Evolutionary conservation across 2,113 vertebrate genomes (phyloP).

Genomic region (Psilopsiagon aymara): DNA sequence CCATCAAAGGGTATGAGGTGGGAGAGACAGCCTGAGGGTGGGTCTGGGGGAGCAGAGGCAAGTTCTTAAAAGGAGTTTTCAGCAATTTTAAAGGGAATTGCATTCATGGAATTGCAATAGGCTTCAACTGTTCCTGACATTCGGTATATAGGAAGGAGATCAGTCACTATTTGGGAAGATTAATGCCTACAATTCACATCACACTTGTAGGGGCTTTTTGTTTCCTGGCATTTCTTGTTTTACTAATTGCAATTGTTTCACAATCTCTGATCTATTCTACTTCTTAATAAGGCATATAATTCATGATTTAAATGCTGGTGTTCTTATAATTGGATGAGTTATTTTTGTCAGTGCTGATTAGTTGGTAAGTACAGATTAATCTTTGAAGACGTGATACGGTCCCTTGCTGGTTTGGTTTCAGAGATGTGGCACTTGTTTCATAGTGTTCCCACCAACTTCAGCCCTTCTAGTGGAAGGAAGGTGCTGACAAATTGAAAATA

Average conservation of each 20-base stretch:
- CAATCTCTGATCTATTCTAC: conserved; percentile 31
- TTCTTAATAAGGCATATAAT: conserved; percentile 53
- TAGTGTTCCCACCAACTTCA: not conserved
- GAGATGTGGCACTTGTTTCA: not conserved
- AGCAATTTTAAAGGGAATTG: not conserved
- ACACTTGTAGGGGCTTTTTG: not conserved
- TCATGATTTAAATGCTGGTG: not conserved
- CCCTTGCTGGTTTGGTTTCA: not conserved
- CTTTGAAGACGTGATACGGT: not conserved
- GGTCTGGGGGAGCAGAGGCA: fast-evolving
- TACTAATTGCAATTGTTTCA: conserved; percentile 56
- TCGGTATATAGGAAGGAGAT: not conserved
- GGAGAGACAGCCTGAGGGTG: not conserved
- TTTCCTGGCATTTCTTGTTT: conserved; percentile 1
- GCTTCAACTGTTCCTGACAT: not conserved
- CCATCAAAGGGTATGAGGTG: fast-evolving
- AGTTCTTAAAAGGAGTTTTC: not conserved
- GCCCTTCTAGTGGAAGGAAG: not conserved
- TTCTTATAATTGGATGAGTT: conserved; percentile 48
- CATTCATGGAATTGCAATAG: not conserved
- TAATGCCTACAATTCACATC: conserved; percentile 25
- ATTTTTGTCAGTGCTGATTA: conserved; percentile 41
- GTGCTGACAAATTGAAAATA: not conserved
- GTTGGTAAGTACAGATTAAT: conserved; percentile 28
- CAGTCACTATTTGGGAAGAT: not conserved